Evolutionary conservation across 1,140 invertebrate genomes (phyloP), one percentile per base, ranked within the genome.

Genomic region (Papilio aristodemus): DNA sequence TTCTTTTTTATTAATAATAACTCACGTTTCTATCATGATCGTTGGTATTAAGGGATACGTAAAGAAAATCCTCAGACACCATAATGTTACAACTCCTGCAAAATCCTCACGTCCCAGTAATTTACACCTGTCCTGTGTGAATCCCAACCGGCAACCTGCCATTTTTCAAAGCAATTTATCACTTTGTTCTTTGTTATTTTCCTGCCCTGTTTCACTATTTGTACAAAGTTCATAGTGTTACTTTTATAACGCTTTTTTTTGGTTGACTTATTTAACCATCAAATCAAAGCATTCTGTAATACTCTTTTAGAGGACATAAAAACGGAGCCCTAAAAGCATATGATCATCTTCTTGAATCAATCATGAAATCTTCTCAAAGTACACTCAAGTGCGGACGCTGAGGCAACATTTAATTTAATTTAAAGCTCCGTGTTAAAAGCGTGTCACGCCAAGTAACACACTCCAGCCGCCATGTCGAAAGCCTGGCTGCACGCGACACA

Each of bases 281-380:
- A n/a, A n/a, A n/a, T n/a, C n/a, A n/a, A n/a, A 41, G 13, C 39
- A 4, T 41, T 14, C 11, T 41, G 39, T 19, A 46, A 9, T 14
- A 46, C 17, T 17, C n/a, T 46, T 46, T 46, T 4, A 46, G 19
- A 46, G 10, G 8, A 46, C 8, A 36, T 0, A 38, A 46, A 46
- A 46, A 46, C 14, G 19, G 17, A 46, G 9, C 7, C 17, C 10
- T 19, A 19, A 46, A 46, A 46, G 43, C 43, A 46, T 19, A 46
- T 46, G 43, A 46, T 17, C 17, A 19, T 46, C n/a, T n/a, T n/a
- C n/a, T n/a, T n/a, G n/a, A n/a, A n/a, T n/a, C n/a, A n/a, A n/a
- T n/a, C n/a, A n/a, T n/a, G n/a, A n/a, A 46, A 46, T 46, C 43
- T 46, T 46, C 43, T 10, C 43, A 46, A 46, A 46, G 43, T 46